Conservation (phyloP, 2,888 invertebrate genomes). For the Ptychoptera albimana region DNA sequence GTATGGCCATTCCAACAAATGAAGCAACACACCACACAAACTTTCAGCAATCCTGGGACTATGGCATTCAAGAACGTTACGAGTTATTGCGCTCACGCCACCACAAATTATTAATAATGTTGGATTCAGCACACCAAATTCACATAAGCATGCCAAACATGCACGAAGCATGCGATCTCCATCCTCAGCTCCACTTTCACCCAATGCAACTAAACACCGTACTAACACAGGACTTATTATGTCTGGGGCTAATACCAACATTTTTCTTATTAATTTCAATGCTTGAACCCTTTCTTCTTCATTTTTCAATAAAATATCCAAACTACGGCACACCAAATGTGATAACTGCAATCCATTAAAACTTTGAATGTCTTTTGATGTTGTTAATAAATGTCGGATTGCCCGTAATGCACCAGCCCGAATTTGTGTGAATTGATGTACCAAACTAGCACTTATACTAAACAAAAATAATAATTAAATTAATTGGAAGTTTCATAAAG, state of each 20-base stretch:
- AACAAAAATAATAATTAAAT: constrained; percentile 16
- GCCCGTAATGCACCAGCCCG: constrained; percentile 78
- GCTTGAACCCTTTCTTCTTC: constrained; percentile 89
- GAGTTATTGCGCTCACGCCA: constrained; percentile 65
- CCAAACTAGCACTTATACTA: constrained; percentile 71
- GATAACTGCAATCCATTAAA: constrained; percentile 73
- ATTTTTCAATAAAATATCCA: constrained; percentile 79
- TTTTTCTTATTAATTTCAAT: constrained; percentile 52
- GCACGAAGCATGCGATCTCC: constrained; percentile 71
- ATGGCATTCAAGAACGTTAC: constrained; percentile 71
- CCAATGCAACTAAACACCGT: constrained; percentile 67
- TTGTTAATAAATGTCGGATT: constrained; percentile 66
- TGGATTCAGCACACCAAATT: constrained; percentile 75
- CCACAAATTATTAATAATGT: constrained; percentile 63
- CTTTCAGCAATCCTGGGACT: constrained; percentile 84
- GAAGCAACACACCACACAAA: constrained; percentile 70
- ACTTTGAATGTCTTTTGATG: constrained; percentile 58
- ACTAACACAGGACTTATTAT: constrained; percentile 60
- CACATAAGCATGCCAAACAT: constrained; percentile 75
- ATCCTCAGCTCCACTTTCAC: constrained; percentile 61
- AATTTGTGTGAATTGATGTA: constrained; percentile 78
- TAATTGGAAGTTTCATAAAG: constrained; percentile 6
- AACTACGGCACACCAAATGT: constrained; percentile 64
- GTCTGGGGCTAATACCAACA: constrained; percentile 45
- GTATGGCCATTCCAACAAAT: constrained; percentile 68